Percentiles rank a stretch among this genome's conserved stretches.
Conservation (phyloP, 2,888 invertebrate species). For the Cordilura impudica region DNA sequence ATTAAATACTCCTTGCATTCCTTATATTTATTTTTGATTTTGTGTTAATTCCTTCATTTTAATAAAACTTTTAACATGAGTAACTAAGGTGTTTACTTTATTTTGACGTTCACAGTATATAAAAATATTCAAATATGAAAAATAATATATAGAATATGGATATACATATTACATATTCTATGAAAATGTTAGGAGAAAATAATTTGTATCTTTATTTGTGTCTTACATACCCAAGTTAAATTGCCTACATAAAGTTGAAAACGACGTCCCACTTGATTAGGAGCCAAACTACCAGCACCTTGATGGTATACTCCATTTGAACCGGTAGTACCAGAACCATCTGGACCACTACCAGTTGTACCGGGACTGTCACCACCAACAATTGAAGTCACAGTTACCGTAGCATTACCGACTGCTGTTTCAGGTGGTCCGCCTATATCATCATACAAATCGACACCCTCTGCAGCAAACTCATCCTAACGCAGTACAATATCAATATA, state of each 20-base stretch:
- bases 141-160: no score
- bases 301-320: slow-evolving; percentile 87
- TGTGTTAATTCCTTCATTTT: no score
- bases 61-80: no score
- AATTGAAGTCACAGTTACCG: slow-evolving; percentile 80
- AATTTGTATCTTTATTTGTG: no score
- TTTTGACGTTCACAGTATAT: no score
- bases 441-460: slow-evolving; percentile 95
- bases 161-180: no score
- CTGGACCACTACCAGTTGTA: slow-evolving; percentile 78
- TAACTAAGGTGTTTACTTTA: no score
- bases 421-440: slow-evolving; percentile 93
- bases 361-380: slow-evolving; percentile 79
- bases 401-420: slow-evolving; percentile 79
- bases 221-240: slow-evolving; percentile 92
- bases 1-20: no score
- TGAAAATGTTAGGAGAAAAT: no score
- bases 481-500: no score
- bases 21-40: no score
- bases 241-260: slow-evolving; percentile 98
- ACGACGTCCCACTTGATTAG: slow-evolving; percentile 86
- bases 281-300: slow-evolving; percentile 83
- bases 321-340: slow-evolving; percentile 78
- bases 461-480: slow-evolving; percentile 77
- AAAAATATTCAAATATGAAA: no score